Conservation (phyloP, 2,888 invertebrate species). For the Polylopha cassiicola region DNA sequence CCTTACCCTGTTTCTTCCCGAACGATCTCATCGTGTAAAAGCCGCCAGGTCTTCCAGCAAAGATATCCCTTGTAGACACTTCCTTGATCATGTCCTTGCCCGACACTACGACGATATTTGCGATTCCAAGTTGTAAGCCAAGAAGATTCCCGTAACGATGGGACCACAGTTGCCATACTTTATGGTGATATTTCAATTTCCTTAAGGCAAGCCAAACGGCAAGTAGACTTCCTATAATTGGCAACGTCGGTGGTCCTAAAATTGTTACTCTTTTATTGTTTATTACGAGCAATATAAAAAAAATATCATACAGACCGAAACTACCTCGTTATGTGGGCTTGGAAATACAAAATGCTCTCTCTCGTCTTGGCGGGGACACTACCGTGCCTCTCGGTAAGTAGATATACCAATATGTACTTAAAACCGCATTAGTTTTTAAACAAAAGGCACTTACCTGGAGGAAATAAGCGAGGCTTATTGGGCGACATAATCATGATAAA, state of each 20-base stretch:
- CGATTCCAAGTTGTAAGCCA: constrained; percentile 80
- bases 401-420: too few relatives aligned
- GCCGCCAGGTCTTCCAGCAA: constrained; percentile 84
- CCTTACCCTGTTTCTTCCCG: constrained; percentile 81
- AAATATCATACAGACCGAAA: too few relatives aligned
- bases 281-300: too few relatives aligned
- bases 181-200: constrained; percentile 64
- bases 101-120: constrained; percentile 79
- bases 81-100: constrained; percentile 80
- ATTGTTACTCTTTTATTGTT: too few relatives aligned
- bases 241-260: constrained; percentile 53
- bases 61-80: constrained; percentile 79
- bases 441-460: constrained; percentile 16
- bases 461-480: constrained; percentile 13
- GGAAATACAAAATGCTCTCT: too few relatives aligned
- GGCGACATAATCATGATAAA: constrained; percentile 12
- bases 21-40: constrained; percentile 82
- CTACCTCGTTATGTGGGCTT: too few relatives aligned
- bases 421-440: background rate
- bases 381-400: too few relatives aligned
- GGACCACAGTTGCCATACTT: constrained; percentile 78
- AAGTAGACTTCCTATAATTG: constrained; percentile 57
- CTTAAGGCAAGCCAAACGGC: constrained; percentile 48
- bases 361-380: too few relatives aligned
- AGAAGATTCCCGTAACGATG: constrained; percentile 79